These are phyloP conservation scores for Phrynocephalus vlangalii DNA, from an alignment of 2,797 vertebrate genomes.

Conservation along the genomic window DNA sequence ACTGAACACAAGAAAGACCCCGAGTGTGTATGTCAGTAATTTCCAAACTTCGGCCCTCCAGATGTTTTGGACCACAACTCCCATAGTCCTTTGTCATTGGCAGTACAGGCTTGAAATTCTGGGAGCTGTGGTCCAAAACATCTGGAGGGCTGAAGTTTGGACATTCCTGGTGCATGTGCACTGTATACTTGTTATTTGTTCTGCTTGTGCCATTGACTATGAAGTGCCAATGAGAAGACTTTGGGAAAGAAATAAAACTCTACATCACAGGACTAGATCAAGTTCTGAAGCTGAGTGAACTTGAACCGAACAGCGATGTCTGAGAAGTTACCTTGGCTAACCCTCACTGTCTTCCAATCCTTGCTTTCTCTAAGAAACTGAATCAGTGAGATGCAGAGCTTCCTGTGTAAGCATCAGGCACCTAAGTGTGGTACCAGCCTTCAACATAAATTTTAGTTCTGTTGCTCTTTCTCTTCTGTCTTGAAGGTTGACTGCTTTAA, in stretches of 20 bases:
- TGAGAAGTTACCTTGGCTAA: slow-evolving; percentile 3
- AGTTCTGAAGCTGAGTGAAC: background rate
- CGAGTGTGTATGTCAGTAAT: background rate
- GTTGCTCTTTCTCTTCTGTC: background rate
- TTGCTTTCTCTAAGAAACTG: background rate
- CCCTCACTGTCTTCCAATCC: background rate
- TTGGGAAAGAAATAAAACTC: background rate
- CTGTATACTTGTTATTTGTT: background rate
- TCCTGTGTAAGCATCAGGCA: background rate
- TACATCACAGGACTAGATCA: background rate
- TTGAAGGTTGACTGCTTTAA: background rate
- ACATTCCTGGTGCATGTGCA: background rate
- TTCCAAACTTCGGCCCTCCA: no score
- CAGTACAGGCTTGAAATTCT: no score
- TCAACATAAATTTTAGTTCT: background rate
- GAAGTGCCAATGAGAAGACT: background rate
- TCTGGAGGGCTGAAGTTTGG: no score
- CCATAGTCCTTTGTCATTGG: no score
- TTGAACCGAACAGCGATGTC: background rate
- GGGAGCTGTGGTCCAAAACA: no score
- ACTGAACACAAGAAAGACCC: background rate
- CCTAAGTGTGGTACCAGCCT: background rate
- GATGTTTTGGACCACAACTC: no score
- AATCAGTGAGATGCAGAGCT: background rate
- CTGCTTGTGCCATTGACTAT: slow-evolving; percentile 10